A percentile compares a stretch with the other conserved stretches of the same genome.
phyloP scores from a whole-genome alignment of 2,888 invertebrate species.

The Creontiades dilutus region DNA sequence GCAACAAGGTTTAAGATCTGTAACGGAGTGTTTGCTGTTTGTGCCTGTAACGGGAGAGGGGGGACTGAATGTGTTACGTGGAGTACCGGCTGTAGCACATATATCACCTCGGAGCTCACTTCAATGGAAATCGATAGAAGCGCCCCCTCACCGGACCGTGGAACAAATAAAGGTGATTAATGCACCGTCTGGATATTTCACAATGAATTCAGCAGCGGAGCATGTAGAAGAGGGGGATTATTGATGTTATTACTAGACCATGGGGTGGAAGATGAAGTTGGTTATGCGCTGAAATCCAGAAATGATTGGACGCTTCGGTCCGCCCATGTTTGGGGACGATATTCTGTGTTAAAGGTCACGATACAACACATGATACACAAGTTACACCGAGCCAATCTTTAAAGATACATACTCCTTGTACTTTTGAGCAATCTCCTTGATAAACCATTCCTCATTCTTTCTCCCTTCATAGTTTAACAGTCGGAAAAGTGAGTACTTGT shows the following conservation, averaged over 20 bases:
- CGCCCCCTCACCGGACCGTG: neutral
- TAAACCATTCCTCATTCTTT: no score
- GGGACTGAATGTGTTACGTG: constrained; percentile 50
- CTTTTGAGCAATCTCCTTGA: no score
- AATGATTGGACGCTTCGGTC: neutral
- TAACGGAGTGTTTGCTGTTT: neutral
- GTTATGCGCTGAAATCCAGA: neutral
- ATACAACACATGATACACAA: no score
- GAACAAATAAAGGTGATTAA: constrained; percentile 61
- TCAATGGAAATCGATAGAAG: constrained; percentile 52
- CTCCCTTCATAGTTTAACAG: no score
- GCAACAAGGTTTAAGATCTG: neutral
- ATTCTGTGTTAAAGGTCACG: neutral
- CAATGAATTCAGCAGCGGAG: constrained; percentile 52
- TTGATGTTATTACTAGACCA: constrained; percentile 36
- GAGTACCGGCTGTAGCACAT: constrained; percentile 52
- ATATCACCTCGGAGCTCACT: constrained; percentile 49
- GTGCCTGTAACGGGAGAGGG: constrained; percentile 46
- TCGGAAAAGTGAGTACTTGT: no score
- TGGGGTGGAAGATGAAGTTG: neutral
- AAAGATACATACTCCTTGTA: no score
- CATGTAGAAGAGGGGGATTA: neutral
- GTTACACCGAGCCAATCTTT: no score
- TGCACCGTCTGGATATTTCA: constrained; percentile 61
- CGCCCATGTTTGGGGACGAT: neutral